phyloP scores from a whole-genome alignment of 2,113 vertebrate species.

The Gadus macrocephalus region DNA sequence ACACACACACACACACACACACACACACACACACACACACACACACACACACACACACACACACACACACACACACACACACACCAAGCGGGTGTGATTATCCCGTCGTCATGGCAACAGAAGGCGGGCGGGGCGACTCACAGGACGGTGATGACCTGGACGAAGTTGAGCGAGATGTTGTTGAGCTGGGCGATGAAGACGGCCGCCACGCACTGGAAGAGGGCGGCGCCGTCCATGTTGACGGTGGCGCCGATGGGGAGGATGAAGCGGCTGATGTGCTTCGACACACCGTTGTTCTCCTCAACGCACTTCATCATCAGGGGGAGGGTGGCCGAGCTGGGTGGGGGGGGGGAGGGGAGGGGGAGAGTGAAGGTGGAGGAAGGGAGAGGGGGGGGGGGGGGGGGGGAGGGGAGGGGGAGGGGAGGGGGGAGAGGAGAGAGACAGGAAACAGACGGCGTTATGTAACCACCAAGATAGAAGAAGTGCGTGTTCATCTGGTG shows the following conservation, averaged over 20 bases:
- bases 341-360: not conserved
- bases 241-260: conserved; percentile 88
- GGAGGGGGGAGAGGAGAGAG: no score
- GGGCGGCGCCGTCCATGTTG: conserved; percentile 90
- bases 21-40: no score
- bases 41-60: no score
- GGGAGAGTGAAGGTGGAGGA: no score
- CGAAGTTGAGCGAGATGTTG: conserved; percentile 70
- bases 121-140: conserved; percentile 60
- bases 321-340: conserved; percentile 84
- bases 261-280: conserved; percentile 89
- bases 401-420: no score
- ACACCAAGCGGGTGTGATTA: no score
- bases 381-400: no score
- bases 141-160: conserved; percentile 88
- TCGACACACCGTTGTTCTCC: conserved; percentile 82
- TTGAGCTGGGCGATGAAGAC: conserved; percentile 91
- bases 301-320: conserved; percentile 92
- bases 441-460: no score
- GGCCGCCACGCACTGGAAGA: conserved; percentile 86
- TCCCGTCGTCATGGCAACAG: no score
- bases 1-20: no score
- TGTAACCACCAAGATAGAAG: not conserved
- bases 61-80: no score
- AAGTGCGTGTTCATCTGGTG: not conserved